Base-by-base conservation (phyloP, 2,113 vertebrate species). In the Proterorhinus semilunaris region DNA sequence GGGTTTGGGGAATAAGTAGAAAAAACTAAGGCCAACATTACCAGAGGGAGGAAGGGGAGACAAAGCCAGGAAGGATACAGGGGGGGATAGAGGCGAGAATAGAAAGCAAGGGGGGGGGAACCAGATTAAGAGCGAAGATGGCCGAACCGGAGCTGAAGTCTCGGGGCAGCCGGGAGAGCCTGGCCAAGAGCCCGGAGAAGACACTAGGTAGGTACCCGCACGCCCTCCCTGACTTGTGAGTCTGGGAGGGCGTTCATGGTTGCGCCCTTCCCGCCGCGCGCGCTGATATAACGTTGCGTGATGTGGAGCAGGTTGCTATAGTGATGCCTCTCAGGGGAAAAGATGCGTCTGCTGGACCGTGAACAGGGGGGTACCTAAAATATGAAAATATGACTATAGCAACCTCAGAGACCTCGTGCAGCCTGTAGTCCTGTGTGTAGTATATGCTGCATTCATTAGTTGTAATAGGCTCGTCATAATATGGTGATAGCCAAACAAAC, bases 91-190 rank as follows among this genome's bases (percentile, higher is more conserved):
- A 68, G 52, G 13, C 27, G 45, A 65, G 68, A 77, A 72, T 64
- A 74, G 65, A 66, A 86, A 65, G 74, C 45, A 68, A 55, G 75
- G 76, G 13, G 76, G 13, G 68, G 59, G 74, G 17, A 5, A 36
- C 36, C 66, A 63, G 59, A 74, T 59, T 58, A 66, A 82, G 73
- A 69, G 42, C 65, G 76, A 88, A 83, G 72, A 91, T 89, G 89
- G 86, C 87, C 63, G 87, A 90, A 81, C 86, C 86, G 5, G 90
- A 91, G 85, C 81, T 93, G 83, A 93, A 92, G 79, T 90, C 61
- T 16, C 84, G 88, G 73, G 81, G 88, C 85, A 92, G 90, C n/a
- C 77, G 87, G 50, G 91, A 92, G 71, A 90, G 80, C 44, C 75
- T 91, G 57, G 83, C 87, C 74, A 91, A 91, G 85, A 83, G 86